Base-by-base conservation (phyloP, 2,113 vertebrate species). In the Leucopsar rothschildi region DNA sequence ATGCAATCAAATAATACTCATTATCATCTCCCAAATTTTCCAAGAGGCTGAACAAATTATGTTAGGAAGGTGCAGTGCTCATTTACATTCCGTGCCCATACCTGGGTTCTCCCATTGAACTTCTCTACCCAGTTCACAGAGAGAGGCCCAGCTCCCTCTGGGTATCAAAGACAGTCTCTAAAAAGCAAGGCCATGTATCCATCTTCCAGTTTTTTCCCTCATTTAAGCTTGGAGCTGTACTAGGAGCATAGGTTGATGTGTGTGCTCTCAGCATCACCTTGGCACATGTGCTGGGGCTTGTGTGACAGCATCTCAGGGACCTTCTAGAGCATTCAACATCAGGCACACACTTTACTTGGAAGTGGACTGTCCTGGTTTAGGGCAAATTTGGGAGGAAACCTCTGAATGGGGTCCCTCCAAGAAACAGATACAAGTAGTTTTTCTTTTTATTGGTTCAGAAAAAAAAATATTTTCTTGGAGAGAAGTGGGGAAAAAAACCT, bases 261-360 rank as follows among this genome's bases (percentile, higher is more conserved):
- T 15, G 3, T 16, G 7, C 23, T 12, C 2, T 2, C 35, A 57
- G 27, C 44, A 19, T 39, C 31, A 37, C 39, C 15, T 35, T 12
- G 11, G 68, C 75, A 39, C 29, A 2, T 0, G 1, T 7, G 5
- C 3, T 2, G 50, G 39, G 35, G 15, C 22, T 64, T 4, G 0
- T 9, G 17, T 14, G 40, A 20, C 27, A 35, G 22, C 4, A 31
- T 5, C 81, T 61, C 61, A 4, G 44, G 20, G 42, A 28, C 39
- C 12, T 63, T 15, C 42, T 10, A 4, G 4, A 57, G 42, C 24
- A 24, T 33, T 35, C 52, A 35, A 0, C 11, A 10, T 1, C 17
- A 39, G 7, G 44, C 10, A 2, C n/a, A 22, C 50, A 3, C 42
- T 2, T 19, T 19, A 15, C 47, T 39, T 66, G 61, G 20, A 75